Percentiles rank a stretch among this genome's conserved stretches.
These are phyloP conservation scores for Catostomus latipinnis DNA, from an alignment of 2,797 vertebrate genomes.

Conservation along the genomic window DNA sequence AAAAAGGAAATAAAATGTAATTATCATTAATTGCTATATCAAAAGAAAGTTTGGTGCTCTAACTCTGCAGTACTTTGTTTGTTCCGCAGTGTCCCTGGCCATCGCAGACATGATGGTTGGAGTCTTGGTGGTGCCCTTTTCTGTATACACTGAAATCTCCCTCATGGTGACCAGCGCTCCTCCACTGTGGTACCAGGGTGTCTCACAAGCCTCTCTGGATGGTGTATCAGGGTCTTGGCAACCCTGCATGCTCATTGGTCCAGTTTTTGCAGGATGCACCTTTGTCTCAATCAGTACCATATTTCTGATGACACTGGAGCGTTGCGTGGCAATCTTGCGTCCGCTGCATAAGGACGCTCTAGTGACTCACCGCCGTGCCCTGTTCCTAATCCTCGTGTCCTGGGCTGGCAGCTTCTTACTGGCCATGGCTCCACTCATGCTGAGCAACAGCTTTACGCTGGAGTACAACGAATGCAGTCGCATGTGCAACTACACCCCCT, in stretches of 20 bases:
- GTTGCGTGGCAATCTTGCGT: conserved; percentile 81
- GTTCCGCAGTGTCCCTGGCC: conserved; percentile 80
- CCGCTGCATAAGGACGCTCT: conserved; percentile 82
- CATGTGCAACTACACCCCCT: conserved; percentile 83
- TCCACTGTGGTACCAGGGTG: conserved; percentile 77
- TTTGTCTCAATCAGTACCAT: conserved; percentile 88
- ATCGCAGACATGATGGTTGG: conserved; percentile 86
- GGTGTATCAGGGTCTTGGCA: conserved; percentile 69
- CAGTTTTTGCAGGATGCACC: conserved; percentile 83
- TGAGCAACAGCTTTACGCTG: conserved; percentile 77
- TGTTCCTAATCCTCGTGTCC: conserved; percentile 78
- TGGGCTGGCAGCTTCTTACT: conserved; percentile 81
- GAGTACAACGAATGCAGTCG: conserved; percentile 86
- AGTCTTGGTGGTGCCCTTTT: conserved; percentile 83
- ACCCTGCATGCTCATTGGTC: conserved; percentile 83
- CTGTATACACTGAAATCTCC: conserved; percentile 82
- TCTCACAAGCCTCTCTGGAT: conserved; percentile 37
- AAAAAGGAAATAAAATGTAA: too few species aligned
- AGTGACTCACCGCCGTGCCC: conserved; percentile 77
- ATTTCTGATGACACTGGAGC: conserved; percentile 84
- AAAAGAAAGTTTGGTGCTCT: background rate
- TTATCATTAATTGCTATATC: too few species aligned
- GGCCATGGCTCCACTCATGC: conserved; percentile 77
- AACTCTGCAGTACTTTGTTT: conserved; percentile 18
- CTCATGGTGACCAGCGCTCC: conserved; percentile 76